Base-by-base conservation (phyloP, 2,113 vertebrate species). In the Xiphophorus maculatus region DNA sequence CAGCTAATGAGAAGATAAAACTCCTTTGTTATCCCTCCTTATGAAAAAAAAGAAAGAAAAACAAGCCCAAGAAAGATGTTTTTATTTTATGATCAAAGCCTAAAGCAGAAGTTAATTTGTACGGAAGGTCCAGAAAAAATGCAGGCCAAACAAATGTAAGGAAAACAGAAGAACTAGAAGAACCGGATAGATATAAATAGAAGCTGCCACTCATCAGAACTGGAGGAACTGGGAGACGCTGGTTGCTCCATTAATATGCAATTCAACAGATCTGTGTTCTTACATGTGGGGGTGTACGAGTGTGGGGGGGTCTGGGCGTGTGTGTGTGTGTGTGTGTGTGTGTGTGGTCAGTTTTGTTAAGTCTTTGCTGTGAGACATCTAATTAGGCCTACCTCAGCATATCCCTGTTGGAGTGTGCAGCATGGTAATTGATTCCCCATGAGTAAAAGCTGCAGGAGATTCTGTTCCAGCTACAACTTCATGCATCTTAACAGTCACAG, bases 331-430 rank as follows among this genome's bases (percentile, higher is more conserved):
- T 35, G 33, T 28, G 30, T 4, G 30, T 4, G 32, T 32, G 51
- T 48, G 69, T 83, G 37, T 66, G 78, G 81, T 82, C 77, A 86
- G 48, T 82, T 87, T 71, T 73, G 67, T 80, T 65, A 87, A 82
- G 69, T 82, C 77, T 79, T 22, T 61, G 58, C 79, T 79, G 84
- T 87, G 74, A 87, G 88, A 88, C 64, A 81, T 75, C 80, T 87
- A 88, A 92, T 92, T 89, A 89, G 86, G 84, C 84, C 82, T 85
- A 89, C 86, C 86, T 90, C 91, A 91, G 89, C 87, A 90, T 81
- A 77, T 87, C 82, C 83, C 63, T 85, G 67, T 67, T 37, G 42
- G 80, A 78, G 54, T 77, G 84, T 60, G 71, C 54, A 84, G 84
- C 82, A 83, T 80, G 77, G 65, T 88, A 90, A 93, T 91, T 92